Conservation (phyloP, 2,888 invertebrate genomes). For the Piscicola geometra region DNA sequence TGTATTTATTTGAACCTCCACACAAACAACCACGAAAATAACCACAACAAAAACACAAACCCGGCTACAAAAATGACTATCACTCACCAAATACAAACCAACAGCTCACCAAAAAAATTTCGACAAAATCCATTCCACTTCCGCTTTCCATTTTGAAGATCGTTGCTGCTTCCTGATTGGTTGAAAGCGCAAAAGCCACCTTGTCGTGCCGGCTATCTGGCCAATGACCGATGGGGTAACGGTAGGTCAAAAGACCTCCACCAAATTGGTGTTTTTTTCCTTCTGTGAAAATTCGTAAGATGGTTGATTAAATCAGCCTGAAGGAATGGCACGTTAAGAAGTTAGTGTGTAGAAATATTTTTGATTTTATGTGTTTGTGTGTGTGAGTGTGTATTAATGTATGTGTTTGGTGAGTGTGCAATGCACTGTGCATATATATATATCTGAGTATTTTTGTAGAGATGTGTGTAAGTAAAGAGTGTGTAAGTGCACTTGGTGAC, state of each 20-base stretch:
- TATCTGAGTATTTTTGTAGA: no score
- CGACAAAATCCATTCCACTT: constrained; percentile 21
- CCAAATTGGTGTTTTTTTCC: constrained; percentile 15
- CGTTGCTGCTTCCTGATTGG: constrained; percentile 9
- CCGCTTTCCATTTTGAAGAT: constrained; percentile 28
- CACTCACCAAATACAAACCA: background rate
- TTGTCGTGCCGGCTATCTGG: constrained; percentile 14
- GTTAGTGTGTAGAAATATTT: background rate
- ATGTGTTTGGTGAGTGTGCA: no score
- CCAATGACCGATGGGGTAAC: constrained; percentile 28
- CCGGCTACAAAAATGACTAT: no score
- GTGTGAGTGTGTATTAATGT: no score
- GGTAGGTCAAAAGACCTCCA: constrained; percentile 18
- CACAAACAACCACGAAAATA: no score
- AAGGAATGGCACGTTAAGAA: background rate
- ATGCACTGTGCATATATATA: no score
- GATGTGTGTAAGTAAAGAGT: no score
- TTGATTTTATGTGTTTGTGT: no score
- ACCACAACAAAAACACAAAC: no score
- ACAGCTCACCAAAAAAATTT: constrained; percentile 17
- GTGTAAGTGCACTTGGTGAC: no score
- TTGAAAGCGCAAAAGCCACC: constrained; percentile 13
- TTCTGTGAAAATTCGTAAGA: background rate
- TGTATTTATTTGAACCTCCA: no score
- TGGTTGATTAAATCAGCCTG: background rate